Conservation (phyloP, 2,113 vertebrate species). For the Callipepla squamata region DNA sequence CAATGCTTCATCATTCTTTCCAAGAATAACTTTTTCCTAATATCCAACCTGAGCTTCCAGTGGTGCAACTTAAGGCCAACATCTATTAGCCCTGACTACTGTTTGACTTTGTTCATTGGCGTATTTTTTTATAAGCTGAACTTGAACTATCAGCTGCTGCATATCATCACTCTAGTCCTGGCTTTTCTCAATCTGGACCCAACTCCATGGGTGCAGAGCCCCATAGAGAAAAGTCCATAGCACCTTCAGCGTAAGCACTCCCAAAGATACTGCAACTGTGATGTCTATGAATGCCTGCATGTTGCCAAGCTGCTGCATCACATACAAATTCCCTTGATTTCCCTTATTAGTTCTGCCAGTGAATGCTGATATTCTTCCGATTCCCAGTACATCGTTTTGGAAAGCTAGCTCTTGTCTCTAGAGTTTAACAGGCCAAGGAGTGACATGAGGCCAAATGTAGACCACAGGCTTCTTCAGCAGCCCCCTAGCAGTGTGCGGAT, state of each 20-base stretch:
- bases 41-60: no score
- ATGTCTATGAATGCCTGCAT: neutral
- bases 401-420: neutral
- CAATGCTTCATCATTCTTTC: no score
- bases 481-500: neutral
- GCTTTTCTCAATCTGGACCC: neutral
- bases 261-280: neutral
- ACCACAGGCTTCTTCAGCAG: neutral
- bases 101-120: neutral
- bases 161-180: neutral
- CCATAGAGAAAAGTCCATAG: neutral
- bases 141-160: neutral
- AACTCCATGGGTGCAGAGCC: neutral
- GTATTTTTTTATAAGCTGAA: neutral
- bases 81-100: neutral
- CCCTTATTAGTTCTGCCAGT: neutral
- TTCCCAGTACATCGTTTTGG: neutral
- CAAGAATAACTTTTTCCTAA: no score
- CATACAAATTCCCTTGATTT: neutral
- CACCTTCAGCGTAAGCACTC: neutral
- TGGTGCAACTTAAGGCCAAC: neutral
- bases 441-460: neutral
- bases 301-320: fast-evolving
- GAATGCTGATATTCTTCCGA: neutral
- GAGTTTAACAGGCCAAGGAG: neutral